Evolutionary conservation across 2,113 vertebrate genomes (phyloP).

Genomic region (Jaculus jaculus): DNA sequence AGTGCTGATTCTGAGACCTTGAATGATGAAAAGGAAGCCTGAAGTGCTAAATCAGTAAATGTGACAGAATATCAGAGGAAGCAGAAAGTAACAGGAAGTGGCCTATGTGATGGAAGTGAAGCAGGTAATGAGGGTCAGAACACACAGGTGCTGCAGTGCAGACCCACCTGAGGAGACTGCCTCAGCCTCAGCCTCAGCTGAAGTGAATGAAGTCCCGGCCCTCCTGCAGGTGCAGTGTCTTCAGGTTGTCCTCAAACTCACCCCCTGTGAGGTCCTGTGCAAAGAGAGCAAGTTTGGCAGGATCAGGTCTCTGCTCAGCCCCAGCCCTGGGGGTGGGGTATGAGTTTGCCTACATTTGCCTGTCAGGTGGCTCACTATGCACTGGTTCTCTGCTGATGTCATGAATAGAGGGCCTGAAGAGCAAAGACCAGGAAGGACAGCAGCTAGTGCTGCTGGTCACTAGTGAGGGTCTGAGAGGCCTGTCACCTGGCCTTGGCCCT

Average conservation of each 20-base stretch:
- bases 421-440: too few species aligned
- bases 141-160: accelerated
- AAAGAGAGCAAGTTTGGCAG: neutral
- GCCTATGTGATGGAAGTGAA: neutral
- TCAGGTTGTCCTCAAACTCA: conserved; percentile 91
- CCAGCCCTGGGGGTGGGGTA: neutral
- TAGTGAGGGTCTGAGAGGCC: neutral
- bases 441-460: accelerated
- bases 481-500: too few species aligned
- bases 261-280: conserved; percentile 94
- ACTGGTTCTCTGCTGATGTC: too few species aligned
- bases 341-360: neutral
- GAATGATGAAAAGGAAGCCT: neutral
- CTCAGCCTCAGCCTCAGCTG: conserved; percentile 67
- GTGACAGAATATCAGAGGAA: neutral
- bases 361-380: neutral
- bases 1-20: neutral
- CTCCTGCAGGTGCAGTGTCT: conserved; percentile 86
- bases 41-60: neutral
- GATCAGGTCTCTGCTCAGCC: neutral
- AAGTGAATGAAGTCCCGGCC: conserved; percentile 90
- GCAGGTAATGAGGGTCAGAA: neutral
- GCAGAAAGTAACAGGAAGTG: neutral
- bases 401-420: neutral
- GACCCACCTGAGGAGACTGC: neutral